Evolutionary conservation across 1,140 invertebrate genomes (phyloP).

Genomic region (Nylanderia fulva): DNA sequence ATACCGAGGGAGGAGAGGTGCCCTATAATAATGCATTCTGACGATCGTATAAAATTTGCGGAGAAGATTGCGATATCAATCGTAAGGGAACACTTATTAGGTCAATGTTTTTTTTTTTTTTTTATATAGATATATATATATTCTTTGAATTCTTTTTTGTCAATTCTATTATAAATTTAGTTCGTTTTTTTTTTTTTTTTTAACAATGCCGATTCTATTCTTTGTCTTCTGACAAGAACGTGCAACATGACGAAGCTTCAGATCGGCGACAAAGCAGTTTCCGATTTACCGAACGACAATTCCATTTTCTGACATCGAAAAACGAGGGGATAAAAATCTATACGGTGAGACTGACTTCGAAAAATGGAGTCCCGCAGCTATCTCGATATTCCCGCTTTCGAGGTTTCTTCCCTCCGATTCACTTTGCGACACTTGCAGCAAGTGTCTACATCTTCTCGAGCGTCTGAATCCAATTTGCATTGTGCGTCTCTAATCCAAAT

Average conservation of each 20-base stretch:
- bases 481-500: background rate
- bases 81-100: background rate
- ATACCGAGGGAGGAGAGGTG: background rate
- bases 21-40: conserved; percentile 7
- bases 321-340: conserved; percentile 75
- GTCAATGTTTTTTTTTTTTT: background rate
- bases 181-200: background rate
- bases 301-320: conserved; percentile 60
- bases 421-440: conserved; percentile 51
- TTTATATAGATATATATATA: no score
- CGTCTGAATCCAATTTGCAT: conserved; percentile 22
- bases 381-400: conserved; percentile 51
- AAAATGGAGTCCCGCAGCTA: conserved; percentile 80
- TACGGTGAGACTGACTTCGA: conserved; percentile 78
- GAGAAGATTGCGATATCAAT: conserved; percentile 18
- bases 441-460: conserved; percentile 15
- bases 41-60: conserved; percentile 25
- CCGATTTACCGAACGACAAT: conserved; percentile 64
- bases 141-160: background rate
- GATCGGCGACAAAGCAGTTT: conserved; percentile 43
- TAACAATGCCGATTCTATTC: background rate
- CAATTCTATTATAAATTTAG: background rate
- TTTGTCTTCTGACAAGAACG: background rate
- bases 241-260: background rate
- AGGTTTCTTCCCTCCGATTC: conserved; percentile 41